These are phyloP conservation scores for Podilymbus podiceps DNA, from an alignment of 2,113 vertebrate species.

Conservation along the genomic window DNA sequence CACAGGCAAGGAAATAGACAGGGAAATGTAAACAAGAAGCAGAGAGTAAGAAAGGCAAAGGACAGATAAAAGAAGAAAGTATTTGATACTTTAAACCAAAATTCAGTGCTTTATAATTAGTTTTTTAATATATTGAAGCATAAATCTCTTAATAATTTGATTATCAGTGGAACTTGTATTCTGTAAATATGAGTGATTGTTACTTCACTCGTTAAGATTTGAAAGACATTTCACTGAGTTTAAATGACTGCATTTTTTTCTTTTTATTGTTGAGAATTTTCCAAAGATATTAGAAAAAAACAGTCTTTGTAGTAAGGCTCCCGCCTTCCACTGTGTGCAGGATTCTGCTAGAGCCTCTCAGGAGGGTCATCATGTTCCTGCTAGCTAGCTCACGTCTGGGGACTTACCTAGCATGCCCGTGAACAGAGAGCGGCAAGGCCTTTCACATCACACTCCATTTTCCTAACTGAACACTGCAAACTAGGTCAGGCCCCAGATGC, in stretches of 20 bases:
- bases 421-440: neutral
- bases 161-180: neutral
- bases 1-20: neutral
- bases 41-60: neutral
- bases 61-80: neutral
- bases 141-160: neutral
- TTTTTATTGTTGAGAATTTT: neutral
- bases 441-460: neutral
- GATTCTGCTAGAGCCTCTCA: neutral
- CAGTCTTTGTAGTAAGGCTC: neutral
- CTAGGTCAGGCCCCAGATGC: neutral
- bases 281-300: neutral
- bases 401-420: accelerated
- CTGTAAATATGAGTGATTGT: neutral
- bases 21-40: neutral
- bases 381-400: neutral
- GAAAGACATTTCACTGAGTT: neutral
- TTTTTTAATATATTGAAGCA: neutral
- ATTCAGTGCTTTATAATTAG: neutral
- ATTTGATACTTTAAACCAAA: neutral
- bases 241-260: neutral
- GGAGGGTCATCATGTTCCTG: neutral
- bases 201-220: neutral
- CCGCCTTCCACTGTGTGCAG: accelerated
- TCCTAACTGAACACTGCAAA: neutral